phyloP scores from a whole-genome alignment of 2,888 invertebrate species.

The Liodrosophila aerea region DNA sequence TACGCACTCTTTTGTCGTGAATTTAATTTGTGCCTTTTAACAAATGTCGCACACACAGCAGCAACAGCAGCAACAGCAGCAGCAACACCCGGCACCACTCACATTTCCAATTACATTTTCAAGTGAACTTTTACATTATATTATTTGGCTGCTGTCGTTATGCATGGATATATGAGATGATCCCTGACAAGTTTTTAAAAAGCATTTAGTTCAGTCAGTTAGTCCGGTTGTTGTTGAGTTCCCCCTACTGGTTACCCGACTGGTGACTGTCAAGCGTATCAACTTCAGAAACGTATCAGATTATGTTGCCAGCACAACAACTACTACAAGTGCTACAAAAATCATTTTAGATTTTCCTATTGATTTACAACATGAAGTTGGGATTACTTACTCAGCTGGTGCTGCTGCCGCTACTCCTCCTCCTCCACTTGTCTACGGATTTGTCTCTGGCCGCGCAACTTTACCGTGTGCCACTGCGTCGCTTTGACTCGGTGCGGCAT shows the following conservation, averaged over 20 bases:
- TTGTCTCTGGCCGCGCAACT: conserved; percentile 12
- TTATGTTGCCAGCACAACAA: conserved; percentile 26
- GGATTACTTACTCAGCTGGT: too few relatives aligned
- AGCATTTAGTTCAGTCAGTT: conserved; percentile 5
- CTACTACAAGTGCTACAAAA: neutral
- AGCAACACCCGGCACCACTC: conserved; percentile 35
- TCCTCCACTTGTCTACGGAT: conserved; percentile 2
- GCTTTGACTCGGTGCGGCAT: conserved; percentile 86
- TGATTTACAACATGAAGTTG: conserved; percentile 41
- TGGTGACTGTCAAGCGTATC: conserved; percentile 41
- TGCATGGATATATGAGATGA: neutral
- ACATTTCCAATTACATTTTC: conserved; percentile 65
- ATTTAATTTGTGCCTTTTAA: conserved; percentile 38
- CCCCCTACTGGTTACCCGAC: neutral
- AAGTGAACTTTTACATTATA: conserved; percentile 33
- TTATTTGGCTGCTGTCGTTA: too few relatives aligned
- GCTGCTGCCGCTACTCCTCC: conserved; percentile 5
- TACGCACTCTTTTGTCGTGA: conserved; percentile 1
- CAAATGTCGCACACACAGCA: conserved; percentile 25
- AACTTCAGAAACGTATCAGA: conserved; percentile 32
- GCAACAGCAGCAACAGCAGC: conserved; percentile 16
- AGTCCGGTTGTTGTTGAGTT: conserved; percentile 6
- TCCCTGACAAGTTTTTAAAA: conserved; percentile 4
- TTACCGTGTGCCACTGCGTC: conserved; percentile 88
- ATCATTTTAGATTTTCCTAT: conserved; percentile 1